These are phyloP conservation scores for Lophura swinhoii DNA, from an alignment of 2,797 vertebrate genomes.

Conservation along the genomic window DNA sequence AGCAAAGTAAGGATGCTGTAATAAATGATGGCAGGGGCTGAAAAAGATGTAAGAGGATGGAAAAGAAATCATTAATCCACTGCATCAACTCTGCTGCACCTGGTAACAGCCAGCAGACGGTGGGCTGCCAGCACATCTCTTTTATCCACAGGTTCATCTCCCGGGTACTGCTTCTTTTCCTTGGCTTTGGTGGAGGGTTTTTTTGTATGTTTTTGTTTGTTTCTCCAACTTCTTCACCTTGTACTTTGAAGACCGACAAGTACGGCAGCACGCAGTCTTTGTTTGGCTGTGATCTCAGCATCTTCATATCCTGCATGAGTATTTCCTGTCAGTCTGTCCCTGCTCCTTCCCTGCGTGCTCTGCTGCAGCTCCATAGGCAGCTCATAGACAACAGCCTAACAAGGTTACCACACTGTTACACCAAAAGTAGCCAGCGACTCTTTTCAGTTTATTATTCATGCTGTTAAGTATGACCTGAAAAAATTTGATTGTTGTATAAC, in stretches of 20 bases:
- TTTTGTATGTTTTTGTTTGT: neutral
- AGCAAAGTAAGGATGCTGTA: constrained; percentile 9
- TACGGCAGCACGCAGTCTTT: neutral
- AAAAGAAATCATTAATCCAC: constrained; percentile 53
- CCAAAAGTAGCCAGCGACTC: constrained; percentile 33
- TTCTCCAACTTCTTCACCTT: neutral
- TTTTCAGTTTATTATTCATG: constrained; percentile 37
- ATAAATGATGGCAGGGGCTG: constrained; percentile 36
- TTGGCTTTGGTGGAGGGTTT: neutral
- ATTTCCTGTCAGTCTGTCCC: neutral
- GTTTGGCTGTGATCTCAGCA: neutral
- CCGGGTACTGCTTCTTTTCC: neutral
- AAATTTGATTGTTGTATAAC: constrained; percentile 40
- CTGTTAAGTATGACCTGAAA: constrained; percentile 57
- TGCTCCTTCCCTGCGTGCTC: neutral
- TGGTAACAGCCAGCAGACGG: constrained; percentile 1
- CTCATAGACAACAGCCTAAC: neutral
- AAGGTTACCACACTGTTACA: neutral
- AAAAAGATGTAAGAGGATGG: constrained; percentile 36
- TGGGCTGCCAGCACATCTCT: neutral
- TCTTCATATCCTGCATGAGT: neutral
- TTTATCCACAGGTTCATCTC: neutral
- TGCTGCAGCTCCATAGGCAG: neutral
- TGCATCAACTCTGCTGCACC: neutral
- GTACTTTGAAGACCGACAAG: neutral